A percentile compares a stretch with the other conserved stretches of the same genome.
phyloP scores from a whole-genome alignment of 1,140 invertebrate species.

The Drosophila littoralis region DNA sequence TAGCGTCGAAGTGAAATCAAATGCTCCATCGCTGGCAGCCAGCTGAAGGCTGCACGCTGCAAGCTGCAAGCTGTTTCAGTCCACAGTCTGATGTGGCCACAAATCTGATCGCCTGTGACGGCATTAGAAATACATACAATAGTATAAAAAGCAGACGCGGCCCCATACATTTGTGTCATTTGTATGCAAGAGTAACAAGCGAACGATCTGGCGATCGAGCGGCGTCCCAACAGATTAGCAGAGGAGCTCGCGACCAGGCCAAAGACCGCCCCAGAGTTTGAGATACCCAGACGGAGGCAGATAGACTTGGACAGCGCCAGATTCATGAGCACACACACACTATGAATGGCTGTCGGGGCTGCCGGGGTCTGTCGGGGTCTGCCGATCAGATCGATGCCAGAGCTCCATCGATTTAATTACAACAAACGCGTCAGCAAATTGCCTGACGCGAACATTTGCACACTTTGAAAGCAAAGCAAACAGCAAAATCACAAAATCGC shows the following conservation, averaged over 20 bases:
- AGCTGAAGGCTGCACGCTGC: neutral
- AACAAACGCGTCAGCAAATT: conserved; percentile 83
- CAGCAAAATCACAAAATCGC: conserved; percentile 41
- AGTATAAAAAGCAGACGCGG: conserved; percentile 48
- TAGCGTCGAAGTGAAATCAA: conserved; percentile 81
- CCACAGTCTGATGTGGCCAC: conserved; percentile 42
- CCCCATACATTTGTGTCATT: conserved; percentile 80
- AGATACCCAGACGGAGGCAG: conserved; percentile 17
- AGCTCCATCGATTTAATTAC: conserved; percentile 80
- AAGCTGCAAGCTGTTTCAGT: conserved; percentile 12
- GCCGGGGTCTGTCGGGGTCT: conserved; percentile 20
- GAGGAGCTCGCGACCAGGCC: conserved; percentile 42
- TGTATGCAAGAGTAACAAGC: conserved; percentile 83
- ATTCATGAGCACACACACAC: conserved; percentile 66
- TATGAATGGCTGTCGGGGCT: conserved; percentile 59
- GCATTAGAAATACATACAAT: conserved; percentile 75
- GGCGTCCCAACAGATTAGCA: conserved; percentile 77
- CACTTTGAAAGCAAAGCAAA: conserved; percentile 75
- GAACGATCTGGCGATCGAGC: conserved; percentile 58
- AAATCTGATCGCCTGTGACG: conserved; percentile 73
- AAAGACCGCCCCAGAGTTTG: conserved; percentile 67
- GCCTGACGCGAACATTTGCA: conserved; percentile 82
- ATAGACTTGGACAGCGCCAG: conserved; percentile 61
- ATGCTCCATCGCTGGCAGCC: conserved; percentile 42
- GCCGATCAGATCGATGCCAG: conserved; percentile 76